These are phyloP conservation scores for Agapornis roseicollis DNA, from an alignment of 2,113 vertebrate genomes.

Conservation along the genomic window DNA sequence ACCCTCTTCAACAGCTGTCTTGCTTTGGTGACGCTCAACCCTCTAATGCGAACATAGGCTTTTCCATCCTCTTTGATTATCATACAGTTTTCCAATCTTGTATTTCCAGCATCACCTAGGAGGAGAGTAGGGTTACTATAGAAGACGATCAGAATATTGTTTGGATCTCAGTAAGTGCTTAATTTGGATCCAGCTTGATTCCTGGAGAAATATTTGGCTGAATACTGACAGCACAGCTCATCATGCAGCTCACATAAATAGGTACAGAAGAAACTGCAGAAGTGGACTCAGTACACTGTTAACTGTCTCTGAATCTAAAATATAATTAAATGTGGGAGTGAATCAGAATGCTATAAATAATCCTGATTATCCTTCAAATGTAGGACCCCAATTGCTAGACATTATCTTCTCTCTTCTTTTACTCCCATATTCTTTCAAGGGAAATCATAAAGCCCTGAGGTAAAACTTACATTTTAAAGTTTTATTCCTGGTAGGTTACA, in stretches of 20 bases:
- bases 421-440: not conserved
- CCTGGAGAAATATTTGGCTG: not conserved
- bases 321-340: not conserved
- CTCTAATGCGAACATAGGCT: rapidly evolving
- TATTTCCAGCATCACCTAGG: not conserved
- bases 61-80: rapidly evolving
- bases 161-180: not conserved
- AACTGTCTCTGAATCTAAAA: not conserved
- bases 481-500: not conserved
- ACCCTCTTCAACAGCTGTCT: not conserved
- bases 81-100: not conserved
- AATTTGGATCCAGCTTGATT: not conserved
- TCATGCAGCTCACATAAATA: not conserved
- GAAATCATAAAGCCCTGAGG: not conserved
- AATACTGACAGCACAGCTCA: not conserved
- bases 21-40: not conserved
- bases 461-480: slow-evolving; percentile 4
- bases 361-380: not conserved
- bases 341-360: not conserved
- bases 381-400: not conserved
- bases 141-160: not conserved
- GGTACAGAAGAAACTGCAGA: rapidly evolving
- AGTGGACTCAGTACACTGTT: rapidly evolving
- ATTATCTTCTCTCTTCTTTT: not conserved
- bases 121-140: not conserved